These are phyloP conservation scores for Ips typographus DNA, from an alignment of 1,140 invertebrate species.

Conservation along the genomic window DNA sequence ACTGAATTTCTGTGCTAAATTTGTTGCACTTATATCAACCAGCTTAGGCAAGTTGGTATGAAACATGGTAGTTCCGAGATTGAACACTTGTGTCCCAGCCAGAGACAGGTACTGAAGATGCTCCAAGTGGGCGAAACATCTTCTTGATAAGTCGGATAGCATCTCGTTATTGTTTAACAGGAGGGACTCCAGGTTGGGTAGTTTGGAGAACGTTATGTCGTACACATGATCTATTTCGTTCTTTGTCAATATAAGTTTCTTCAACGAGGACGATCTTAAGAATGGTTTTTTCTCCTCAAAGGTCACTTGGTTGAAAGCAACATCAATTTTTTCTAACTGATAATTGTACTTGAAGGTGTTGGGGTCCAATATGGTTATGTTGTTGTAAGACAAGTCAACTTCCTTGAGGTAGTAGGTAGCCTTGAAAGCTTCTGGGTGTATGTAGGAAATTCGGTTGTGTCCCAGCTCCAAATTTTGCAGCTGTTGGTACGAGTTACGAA, in stretches of 20 bases:
- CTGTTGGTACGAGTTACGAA: conserved; percentile 41
- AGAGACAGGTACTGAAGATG: conserved; percentile 47
- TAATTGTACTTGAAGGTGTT: conserved; percentile 60
- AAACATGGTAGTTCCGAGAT: conserved; percentile 46
- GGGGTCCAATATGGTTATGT: conserved; percentile 58
- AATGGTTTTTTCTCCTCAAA: conserved; percentile 43
- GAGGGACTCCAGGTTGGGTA: conserved; percentile 45
- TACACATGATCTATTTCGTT: conserved; percentile 48
- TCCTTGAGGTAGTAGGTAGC: conserved; percentile 63
- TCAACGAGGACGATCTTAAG: conserved; percentile 43
- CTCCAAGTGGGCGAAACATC: conserved; percentile 44
- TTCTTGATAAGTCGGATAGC: conserved; percentile 38
- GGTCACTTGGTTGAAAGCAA: conserved; percentile 60
- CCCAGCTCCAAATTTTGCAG: conserved; percentile 40
- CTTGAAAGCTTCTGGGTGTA: conserved; percentile 57
- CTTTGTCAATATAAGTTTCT: conserved; percentile 42
- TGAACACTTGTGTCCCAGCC: conserved; percentile 46
- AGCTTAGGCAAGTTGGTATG: conserved; percentile 40
- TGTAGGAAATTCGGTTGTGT: conserved; percentile 42
- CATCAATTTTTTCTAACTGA: conserved; percentile 56
- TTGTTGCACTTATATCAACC: conserved; percentile 45
- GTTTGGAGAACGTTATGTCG: conserved; percentile 45
- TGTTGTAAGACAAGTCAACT: conserved; percentile 67
- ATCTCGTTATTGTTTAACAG: conserved; percentile 43
- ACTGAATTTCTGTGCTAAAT: conserved; percentile 44